These are phyloP conservation scores for Drosophila subsilvestris DNA, from an alignment of 2,888 invertebrate genomes.

Conservation along the genomic window DNA sequence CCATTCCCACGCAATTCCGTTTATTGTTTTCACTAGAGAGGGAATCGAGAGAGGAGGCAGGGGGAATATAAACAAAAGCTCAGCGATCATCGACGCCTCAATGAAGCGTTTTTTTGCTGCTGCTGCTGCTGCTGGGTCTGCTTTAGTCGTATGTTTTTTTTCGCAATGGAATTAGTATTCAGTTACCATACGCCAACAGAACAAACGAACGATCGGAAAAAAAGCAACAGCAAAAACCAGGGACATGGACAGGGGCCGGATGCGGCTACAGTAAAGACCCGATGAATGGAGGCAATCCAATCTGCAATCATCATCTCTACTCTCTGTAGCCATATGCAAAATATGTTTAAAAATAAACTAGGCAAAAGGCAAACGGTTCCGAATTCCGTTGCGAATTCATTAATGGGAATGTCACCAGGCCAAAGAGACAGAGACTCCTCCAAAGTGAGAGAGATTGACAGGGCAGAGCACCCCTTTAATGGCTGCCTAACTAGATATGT, in stretches of 20 bases:
- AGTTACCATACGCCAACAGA: slow-evolving; percentile 59
- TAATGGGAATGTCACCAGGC: slow-evolving; percentile 72
- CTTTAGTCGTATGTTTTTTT: slow-evolving; percentile 8
- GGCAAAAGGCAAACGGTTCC: slow-evolving; percentile 37
- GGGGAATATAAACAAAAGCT: slow-evolving; percentile 68
- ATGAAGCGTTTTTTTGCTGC: slow-evolving; percentile 52
- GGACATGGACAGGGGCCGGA: slow-evolving; percentile 57
- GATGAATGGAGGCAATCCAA: slow-evolving; percentile 46
- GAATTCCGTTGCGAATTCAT: slow-evolving; percentile 71
- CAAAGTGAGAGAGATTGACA: not conserved
- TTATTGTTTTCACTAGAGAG: slow-evolving; percentile 39
- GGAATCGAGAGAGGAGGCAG: not conserved
- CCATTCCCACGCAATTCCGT: slow-evolving; percentile 71
- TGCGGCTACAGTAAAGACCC: slow-evolving; percentile 56
- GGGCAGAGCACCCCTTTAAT: slow-evolving; percentile 61
- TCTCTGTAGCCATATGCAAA: slow-evolving; percentile 39
- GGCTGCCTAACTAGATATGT: slow-evolving; percentile 62
- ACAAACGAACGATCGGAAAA: slow-evolving; percentile 13
- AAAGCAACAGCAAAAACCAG: slow-evolving; percentile 20
- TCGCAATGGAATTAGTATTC: slow-evolving; percentile 69
- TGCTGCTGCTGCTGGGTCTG: not conserved
- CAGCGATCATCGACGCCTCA: slow-evolving; percentile 63
- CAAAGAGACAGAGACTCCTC: not conserved
- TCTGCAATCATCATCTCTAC: slow-evolving; percentile 32
- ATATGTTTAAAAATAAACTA: slow-evolving; percentile 49